phyloP scores from a whole-genome alignment of 2,113 vertebrate genomes.

The Sturnus vulgaris region DNA sequence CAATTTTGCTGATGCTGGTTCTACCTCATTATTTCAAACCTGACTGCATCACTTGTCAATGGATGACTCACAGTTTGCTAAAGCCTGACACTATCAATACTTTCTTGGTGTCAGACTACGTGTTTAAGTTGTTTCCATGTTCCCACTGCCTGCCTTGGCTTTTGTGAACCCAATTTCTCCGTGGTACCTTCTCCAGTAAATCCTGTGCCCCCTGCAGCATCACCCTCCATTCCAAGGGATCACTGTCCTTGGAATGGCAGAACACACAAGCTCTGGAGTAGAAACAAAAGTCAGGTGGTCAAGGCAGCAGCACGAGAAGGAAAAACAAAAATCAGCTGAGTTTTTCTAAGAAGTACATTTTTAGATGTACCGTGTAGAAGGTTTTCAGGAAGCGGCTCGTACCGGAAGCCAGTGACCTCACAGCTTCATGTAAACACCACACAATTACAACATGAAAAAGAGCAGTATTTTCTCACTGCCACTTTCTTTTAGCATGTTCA shows the following conservation, averaged over 20 bases:
- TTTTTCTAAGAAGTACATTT: slow-evolving; percentile 59
- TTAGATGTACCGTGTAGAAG: slow-evolving; percentile 10
- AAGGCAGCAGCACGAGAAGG: background rate
- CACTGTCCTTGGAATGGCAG: background rate
- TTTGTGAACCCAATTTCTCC: background rate
- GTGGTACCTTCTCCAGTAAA: background rate
- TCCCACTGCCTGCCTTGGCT: background rate
- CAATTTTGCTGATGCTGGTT: background rate
- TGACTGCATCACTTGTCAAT: background rate
- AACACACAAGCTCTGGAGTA: accelerated
- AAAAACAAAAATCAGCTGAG: slow-evolving; percentile 43
- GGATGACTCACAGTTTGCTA: background rate
- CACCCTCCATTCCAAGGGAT: background rate
- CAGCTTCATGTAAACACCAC: slow-evolving; percentile 32
- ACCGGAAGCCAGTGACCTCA: slow-evolving; percentile 57
- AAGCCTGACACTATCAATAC: background rate
- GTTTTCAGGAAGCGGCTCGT: slow-evolving; percentile 54
- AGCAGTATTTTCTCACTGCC: background rate
- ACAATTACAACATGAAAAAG: background rate
- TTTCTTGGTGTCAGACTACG: accelerated
- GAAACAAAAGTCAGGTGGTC: background rate
- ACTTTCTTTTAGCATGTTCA: background rate
- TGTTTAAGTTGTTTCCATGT: background rate
- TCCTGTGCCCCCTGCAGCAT: background rate
- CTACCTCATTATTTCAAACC: background rate